Percentiles rank a stretch among this genome's conserved stretches.
Evolutionary conservation across 2,113 vertebrate genomes (phyloP).

Genomic region (Chlorodrepanis virens): DNA sequence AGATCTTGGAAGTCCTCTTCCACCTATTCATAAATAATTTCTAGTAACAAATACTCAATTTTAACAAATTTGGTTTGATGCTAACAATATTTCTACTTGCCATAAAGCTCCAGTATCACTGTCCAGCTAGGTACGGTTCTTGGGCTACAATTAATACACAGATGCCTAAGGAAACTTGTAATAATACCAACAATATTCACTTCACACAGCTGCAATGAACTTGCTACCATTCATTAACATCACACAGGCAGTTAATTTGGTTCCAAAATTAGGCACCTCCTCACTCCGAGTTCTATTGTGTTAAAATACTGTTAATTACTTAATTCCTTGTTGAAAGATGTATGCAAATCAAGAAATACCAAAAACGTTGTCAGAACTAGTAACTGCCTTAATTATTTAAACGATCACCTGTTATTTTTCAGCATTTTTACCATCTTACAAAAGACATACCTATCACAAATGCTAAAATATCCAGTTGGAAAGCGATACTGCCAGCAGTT

Average conservation of each 20-base stretch:
- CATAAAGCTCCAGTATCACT: not conserved
- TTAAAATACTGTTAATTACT: not conserved
- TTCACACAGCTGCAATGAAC: not conserved
- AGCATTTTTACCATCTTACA: not conserved
- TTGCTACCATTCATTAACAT: not conserved
- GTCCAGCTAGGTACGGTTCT: not conserved
- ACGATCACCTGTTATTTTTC: not conserved
- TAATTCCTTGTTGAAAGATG: not conserved
- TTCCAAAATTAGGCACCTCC: not conserved
- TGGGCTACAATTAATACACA: not conserved
- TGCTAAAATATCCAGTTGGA: slow-evolving; percentile 90
- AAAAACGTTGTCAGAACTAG: not conserved
- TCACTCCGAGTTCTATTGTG: not conserved
- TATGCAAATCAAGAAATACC: not conserved
- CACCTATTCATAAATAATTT: not conserved
- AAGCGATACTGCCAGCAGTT: slow-evolving; percentile 99
- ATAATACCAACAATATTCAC: not conserved
- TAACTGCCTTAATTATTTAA: not conserved
- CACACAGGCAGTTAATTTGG: not conserved
- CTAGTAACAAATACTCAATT: not conserved
- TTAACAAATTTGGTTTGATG: not conserved
- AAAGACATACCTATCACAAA: slow-evolving; percentile 87
- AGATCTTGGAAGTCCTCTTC: not conserved
- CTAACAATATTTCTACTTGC: not conserved
- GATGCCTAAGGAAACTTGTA: not conserved